Conservation (phyloP, 2,888 invertebrate species). For the Hemithea aestivaria region DNA sequence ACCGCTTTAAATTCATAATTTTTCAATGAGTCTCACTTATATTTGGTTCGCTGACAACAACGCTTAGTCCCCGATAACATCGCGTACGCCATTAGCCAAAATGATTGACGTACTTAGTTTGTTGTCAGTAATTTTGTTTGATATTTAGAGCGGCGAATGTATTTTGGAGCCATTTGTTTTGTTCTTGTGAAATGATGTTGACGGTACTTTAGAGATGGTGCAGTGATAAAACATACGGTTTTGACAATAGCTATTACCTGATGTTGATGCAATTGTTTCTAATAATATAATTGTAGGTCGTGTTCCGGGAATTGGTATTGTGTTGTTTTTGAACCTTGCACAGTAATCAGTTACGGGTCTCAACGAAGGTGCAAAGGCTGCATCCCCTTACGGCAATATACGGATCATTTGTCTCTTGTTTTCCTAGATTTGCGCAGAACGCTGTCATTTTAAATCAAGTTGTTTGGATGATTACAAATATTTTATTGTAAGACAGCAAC, state of each 20-base stretch:
- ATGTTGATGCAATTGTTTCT: no score
- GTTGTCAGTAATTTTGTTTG: slow-evolving; percentile 76
- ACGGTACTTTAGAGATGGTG: neutral
- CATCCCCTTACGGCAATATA: no score
- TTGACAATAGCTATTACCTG: slow-evolving; percentile 11
- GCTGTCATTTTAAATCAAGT: no score
- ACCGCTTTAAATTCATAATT: slow-evolving; percentile 59
- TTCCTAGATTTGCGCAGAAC: no score
- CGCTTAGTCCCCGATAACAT: slow-evolving; percentile 68
- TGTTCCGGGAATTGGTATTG: no score
- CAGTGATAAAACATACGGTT: neutral
- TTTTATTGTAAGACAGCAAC: no score
- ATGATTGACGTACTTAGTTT: slow-evolving; percentile 75
- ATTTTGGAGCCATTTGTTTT: slow-evolving; percentile 47
- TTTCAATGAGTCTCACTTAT: slow-evolving; percentile 60
- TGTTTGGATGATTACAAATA: no score
- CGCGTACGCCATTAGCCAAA: slow-evolving; percentile 71
- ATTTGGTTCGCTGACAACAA: slow-evolving; percentile 65
- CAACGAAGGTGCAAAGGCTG: no score
- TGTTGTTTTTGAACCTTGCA: no score
- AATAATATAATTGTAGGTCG: no score
- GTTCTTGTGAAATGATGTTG: slow-evolving; percentile 20
- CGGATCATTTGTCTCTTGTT: no score
- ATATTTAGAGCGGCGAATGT: slow-evolving; percentile 61
- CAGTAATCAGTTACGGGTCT: no score